These are phyloP conservation scores for Puffinus mauretanicus DNA, from an alignment of 2,113 vertebrate genomes.

Conservation along the genomic window DNA sequence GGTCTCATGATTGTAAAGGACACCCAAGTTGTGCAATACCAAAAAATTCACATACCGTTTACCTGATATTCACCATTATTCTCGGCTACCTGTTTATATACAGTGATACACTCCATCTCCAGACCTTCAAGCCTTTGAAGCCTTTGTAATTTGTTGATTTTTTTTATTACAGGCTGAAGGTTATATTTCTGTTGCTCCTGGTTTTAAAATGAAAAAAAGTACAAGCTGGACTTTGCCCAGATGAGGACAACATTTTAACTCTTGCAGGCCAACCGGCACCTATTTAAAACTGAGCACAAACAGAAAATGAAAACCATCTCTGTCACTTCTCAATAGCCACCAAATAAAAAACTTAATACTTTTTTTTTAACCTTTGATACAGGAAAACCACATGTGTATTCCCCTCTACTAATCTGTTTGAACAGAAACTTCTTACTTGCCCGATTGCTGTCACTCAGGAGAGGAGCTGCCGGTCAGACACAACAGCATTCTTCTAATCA, in stretches of 20 bases:
- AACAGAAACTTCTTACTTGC: not conserved
- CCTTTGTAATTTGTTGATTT: not conserved
- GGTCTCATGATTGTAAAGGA: not conserved
- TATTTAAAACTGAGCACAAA: not conserved
- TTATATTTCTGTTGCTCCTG: not conserved
- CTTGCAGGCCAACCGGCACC: not conserved
- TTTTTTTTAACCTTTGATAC: not conserved
- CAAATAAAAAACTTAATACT: not conserved
- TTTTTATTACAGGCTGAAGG: not conserved
- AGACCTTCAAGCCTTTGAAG: not conserved
- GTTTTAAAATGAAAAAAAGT: not conserved
- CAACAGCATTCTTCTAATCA: not conserved
- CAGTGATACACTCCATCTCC: not conserved
- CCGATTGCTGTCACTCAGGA: not conserved
- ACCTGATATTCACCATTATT: not conserved
- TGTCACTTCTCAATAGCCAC: not conserved
- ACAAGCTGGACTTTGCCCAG: not conserved
- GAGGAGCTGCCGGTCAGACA: not conserved
- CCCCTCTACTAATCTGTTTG: not conserved
- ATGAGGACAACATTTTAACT: not conserved
- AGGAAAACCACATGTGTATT: not conserved
- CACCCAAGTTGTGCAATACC: not conserved
- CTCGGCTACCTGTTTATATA: not conserved
- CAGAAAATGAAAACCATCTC: not conserved
- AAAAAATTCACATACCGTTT: not conserved